Conservation (phyloP, 2,888 invertebrate species). For the Leptarthrus brevirostris region DNA sequence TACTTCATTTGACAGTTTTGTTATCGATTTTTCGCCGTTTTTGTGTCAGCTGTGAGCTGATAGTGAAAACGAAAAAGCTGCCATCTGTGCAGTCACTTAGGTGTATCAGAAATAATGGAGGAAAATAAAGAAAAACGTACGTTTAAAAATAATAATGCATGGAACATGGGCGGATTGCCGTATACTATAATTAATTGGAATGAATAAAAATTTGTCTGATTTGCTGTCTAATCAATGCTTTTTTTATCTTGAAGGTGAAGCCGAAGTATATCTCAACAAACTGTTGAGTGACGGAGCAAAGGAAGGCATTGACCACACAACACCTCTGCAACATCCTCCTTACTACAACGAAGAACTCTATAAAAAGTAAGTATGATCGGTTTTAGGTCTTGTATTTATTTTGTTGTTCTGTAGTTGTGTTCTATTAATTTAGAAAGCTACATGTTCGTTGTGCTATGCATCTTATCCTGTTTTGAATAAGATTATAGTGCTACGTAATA, state of each 20-base stretch:
- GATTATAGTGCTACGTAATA: no score
- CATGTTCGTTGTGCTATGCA: no score
- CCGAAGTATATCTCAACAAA: slow-evolving; percentile 61
- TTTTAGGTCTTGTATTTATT: not conserved
- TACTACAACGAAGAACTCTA: slow-evolving; percentile 75
- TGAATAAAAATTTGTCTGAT: no score
- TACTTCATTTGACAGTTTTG: no score
- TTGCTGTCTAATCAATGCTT: not conserved
- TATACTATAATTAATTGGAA: no score
- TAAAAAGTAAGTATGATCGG: slow-evolving; percentile 67
- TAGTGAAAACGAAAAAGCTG: not conserved
- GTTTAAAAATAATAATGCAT: not conserved
- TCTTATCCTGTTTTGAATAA: no score
- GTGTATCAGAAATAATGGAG: not conserved
- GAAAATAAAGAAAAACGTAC: slow-evolving; percentile 2
- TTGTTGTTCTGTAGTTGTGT: not conserved
- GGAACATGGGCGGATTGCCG: no score
- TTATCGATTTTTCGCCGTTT: slow-evolving; percentile 2
- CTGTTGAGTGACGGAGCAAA: slow-evolving; percentile 61
- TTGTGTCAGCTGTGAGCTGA: not conserved
- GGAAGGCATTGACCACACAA: slow-evolving; percentile 57
- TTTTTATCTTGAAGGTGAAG: slow-evolving; percentile 34
- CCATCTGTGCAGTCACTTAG: not conserved
- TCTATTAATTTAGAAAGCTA: not conserved
- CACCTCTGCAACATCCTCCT: slow-evolving; percentile 66